A percentile compares a stretch with the other conserved stretches of the same genome.
Conservation (phyloP, 2,113 vertebrate species). For the Etia nguti region DNA sequence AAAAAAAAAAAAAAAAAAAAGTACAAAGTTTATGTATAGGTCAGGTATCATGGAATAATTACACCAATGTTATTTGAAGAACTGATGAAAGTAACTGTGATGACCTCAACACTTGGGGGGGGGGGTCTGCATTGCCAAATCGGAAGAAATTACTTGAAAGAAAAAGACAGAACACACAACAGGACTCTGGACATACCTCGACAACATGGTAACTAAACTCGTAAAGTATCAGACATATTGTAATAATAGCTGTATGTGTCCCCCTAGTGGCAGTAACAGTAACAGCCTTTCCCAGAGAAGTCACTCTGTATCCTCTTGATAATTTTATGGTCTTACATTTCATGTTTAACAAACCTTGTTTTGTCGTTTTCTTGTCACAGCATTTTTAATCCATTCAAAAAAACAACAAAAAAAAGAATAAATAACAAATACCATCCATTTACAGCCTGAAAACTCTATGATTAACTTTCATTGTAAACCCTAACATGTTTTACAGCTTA, state of each 20-base stretch:
- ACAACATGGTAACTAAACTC: background rate
- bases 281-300: background rate
- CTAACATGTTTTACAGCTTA: background rate
- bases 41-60: background rate
- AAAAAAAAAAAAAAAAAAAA: background rate
- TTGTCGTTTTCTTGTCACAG: background rate
- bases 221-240: background rate
- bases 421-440: background rate
- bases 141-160: background rate
- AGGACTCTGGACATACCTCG: background rate
- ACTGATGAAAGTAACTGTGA: background rate
- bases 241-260: background rate
- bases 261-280: constrained; percentile 43
- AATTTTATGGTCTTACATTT: background rate
- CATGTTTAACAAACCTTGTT: background rate
- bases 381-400: background rate
- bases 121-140: background rate
- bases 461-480: background rate
- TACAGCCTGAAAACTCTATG: background rate
- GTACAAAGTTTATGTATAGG: background rate
- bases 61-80: background rate
- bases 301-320: background rate
- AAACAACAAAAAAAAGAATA: background rate
- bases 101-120: background rate
- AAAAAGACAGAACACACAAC: background rate